These are phyloP conservation scores for Lacerta viridis DNA, from an alignment of 2,797 vertebrate genomes.

Conservation along the genomic window DNA sequence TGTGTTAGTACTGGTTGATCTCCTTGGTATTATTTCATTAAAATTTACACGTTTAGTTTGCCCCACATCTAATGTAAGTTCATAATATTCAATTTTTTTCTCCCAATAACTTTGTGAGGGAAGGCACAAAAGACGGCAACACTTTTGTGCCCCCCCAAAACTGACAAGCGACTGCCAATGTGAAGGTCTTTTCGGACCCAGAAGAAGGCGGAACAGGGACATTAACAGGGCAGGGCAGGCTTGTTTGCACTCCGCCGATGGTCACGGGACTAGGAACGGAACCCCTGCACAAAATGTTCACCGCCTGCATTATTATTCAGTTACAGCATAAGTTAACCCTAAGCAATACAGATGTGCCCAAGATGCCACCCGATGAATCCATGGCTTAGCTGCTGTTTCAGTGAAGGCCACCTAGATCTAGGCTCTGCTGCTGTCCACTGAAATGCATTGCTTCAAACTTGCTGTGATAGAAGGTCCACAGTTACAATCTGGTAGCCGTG, in stretches of 20 bases:
- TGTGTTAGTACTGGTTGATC: slow-evolving; percentile 45
- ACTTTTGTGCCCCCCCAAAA: no score
- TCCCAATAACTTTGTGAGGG: background rate
- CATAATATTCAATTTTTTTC: background rate
- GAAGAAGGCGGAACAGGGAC: no score
- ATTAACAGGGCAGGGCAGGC: no score
- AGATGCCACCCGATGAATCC: background rate
- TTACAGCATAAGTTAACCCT: no score
- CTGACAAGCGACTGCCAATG: no score
- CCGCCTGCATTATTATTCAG: background rate
- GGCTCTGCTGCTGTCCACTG: background rate
- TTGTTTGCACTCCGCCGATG: no score
- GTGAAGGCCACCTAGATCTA: background rate
- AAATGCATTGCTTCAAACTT: slow-evolving; percentile 31
- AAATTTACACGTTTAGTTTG: background rate
- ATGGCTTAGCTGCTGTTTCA: background rate
- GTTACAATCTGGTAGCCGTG: slow-evolving; percentile 6
- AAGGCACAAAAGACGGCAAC: no score
- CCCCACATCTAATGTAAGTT: background rate
- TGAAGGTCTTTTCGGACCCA: no score
- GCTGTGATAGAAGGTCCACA: slow-evolving; percentile 1
- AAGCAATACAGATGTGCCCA: background rate
- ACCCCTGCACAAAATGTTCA: no score
- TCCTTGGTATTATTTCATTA: background rate
- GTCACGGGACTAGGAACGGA: no score